Conservation (phyloP, 2,888 invertebrate genomes). For the Papilio elwesi region DNA sequence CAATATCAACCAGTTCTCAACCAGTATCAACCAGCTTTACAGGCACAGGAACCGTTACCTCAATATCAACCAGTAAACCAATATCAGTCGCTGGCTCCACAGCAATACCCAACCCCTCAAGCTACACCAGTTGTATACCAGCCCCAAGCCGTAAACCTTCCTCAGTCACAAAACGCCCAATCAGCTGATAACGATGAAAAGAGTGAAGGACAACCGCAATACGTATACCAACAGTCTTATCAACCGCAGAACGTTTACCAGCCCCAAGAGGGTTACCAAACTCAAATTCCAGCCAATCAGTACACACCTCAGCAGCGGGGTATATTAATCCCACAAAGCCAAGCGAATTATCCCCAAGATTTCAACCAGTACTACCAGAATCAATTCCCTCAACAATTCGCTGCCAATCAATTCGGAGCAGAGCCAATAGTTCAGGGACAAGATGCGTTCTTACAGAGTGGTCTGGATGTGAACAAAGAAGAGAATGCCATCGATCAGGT, state of each 20-base stretch:
- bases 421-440: constrained; percentile 46
- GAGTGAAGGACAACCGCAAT: constrained; percentile 45
- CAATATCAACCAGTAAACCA: constrained; percentile 40
- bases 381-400: constrained; percentile 44
- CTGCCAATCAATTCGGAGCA: constrained; percentile 41
- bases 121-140: constrained; percentile 49
- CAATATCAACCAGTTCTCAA: constrained; percentile 51
- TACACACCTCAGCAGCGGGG: constrained; percentile 45
- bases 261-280: constrained; percentile 42
- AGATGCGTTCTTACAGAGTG: constrained; percentile 61
- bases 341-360: constrained; percentile 53
- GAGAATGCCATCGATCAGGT: constrained; percentile 68
- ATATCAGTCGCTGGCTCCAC: constrained; percentile 43
- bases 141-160: constrained; percentile 42
- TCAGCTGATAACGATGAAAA: constrained; percentile 37
- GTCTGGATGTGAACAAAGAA: constrained; percentile 69
- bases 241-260: constrained; percentile 46
- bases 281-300: constrained; percentile 43
- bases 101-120: constrained; percentile 45
- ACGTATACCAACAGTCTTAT: constrained; percentile 47
- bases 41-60: constrained; percentile 42
- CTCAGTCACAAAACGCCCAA: constrained; percentile 27
- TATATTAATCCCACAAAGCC: constrained; percentile 49
- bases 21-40: constrained; percentile 48
- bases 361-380: constrained; percentile 46